Evolutionary conservation across 2,797 vertebrate genomes (phyloP).

Genomic region (Eupleurogrammus muticus): DNA sequence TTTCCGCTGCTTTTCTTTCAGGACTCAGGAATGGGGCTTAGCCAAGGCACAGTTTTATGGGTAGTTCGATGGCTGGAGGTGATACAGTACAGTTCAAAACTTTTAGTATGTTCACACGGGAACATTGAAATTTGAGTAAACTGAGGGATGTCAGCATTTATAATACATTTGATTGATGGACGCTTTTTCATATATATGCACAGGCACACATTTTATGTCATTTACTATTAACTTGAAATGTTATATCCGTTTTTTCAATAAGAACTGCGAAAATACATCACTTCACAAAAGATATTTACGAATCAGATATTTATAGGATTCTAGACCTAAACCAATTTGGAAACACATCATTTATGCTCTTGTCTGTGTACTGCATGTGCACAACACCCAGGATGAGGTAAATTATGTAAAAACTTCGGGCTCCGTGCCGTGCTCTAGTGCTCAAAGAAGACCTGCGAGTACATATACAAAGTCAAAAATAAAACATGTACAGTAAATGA

Average conservation of each 20-base stretch:
- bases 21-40: conserved; percentile 53
- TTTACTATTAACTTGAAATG: neutral
- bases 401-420: conserved; percentile 40
- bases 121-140: neutral
- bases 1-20: conserved; percentile 49
- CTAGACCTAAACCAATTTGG: neutral
- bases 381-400: conserved; percentile 9
- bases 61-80: conserved; percentile 8
- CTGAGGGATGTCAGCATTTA: neutral
- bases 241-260: neutral
- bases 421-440: conserved; percentile 34
- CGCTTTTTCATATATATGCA: neutral
- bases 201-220: neutral
- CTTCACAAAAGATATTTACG: neutral
- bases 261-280: neutral
- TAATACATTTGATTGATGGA: neutral
- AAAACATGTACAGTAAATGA: conserved; percentile 18
- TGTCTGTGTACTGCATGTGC: conserved; percentile 11
- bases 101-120: conserved; percentile 24
- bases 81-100: conserved; percentile 38
- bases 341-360: neutral
- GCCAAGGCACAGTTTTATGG: conserved; percentile 45
- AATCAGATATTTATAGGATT: neutral
- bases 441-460: conserved; percentile 18
- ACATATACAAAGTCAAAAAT: conserved; percentile 1